phyloP scores from a whole-genome alignment of 2,113 vertebrate species.

The Porphyrio hochstetteri region DNA sequence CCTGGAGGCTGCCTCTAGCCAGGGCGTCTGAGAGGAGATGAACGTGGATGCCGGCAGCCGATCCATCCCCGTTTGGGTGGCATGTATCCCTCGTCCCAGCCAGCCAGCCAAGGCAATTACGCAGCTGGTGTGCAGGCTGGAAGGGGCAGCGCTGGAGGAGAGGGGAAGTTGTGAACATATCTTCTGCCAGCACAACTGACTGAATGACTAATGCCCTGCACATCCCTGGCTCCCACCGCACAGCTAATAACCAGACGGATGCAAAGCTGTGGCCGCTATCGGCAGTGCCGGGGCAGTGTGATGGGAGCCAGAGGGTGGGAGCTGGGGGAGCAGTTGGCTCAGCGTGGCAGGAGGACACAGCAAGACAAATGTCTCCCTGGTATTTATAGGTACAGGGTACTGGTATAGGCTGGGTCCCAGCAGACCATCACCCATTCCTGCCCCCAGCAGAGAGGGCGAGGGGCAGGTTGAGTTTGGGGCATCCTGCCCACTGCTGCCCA shows the following conservation, averaged over 20 bases:
- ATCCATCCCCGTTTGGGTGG: neutral
- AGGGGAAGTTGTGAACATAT: neutral
- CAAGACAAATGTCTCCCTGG: neutral
- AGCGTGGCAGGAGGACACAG: neutral
- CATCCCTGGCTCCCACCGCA: neutral
- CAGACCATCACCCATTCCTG: neutral
- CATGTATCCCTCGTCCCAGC: neutral
- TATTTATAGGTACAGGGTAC: neutral
- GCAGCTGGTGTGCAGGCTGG: neutral
- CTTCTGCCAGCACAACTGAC: neutral
- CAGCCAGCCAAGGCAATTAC: neutral
- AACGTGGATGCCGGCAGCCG: fast-evolving
- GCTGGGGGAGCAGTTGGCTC: neutral
- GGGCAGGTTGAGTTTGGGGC: neutral
- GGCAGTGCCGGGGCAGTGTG: neutral
- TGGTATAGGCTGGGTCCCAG: neutral
- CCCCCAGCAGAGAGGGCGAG: neutral
- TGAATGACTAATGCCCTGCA: neutral
- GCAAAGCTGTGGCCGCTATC: neutral
- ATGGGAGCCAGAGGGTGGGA: neutral
- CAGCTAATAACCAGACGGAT: neutral
- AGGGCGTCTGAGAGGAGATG: fast-evolving
- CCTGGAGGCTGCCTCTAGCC: neutral
- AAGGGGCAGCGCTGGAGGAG: neutral
- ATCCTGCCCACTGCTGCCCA: neutral